Conservation (phyloP, 2,797 vertebrate genomes). For the Hippopotamyrus pictus region DNA sequence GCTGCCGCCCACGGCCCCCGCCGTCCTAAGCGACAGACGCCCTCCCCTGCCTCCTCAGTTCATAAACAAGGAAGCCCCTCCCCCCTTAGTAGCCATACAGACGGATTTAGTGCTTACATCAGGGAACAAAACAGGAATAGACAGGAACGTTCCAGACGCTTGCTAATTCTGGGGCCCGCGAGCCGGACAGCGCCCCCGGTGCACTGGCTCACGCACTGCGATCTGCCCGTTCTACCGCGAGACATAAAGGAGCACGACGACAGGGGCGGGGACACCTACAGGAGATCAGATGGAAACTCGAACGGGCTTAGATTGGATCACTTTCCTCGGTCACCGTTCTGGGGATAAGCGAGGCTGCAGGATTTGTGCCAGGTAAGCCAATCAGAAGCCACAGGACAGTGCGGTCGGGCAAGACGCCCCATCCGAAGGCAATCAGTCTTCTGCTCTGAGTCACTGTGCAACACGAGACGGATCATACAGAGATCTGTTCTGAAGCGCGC, state of each 20-base stretch:
- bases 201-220: neutral
- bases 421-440: slow-evolving; percentile 1
- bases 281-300: neutral
- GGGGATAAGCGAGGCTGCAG: neutral
- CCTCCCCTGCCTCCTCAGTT: neutral
- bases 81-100: neutral
- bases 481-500: neutral
- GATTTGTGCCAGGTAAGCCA: neutral
- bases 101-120: neutral
- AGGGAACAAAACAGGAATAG: slow-evolving; percentile 8
- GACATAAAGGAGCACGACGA: neutral
- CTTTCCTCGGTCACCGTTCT: neutral
- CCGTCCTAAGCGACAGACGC: neutral
- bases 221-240: neutral
- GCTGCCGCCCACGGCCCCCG: neutral
- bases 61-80: slow-evolving; percentile 9
- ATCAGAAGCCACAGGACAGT: neutral
- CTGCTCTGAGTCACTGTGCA: slow-evolving; percentile 2
- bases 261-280: neutral
- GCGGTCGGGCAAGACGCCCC: neutral
- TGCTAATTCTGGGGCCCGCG: neutral
- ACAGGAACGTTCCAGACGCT: slow-evolving; percentile 8
- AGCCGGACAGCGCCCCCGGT: neutral
- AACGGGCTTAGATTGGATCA: neutral
- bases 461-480: slow-evolving; percentile 1